Conservation (phyloP, 2,888 invertebrate species). For the Amiota communis region DNA sequence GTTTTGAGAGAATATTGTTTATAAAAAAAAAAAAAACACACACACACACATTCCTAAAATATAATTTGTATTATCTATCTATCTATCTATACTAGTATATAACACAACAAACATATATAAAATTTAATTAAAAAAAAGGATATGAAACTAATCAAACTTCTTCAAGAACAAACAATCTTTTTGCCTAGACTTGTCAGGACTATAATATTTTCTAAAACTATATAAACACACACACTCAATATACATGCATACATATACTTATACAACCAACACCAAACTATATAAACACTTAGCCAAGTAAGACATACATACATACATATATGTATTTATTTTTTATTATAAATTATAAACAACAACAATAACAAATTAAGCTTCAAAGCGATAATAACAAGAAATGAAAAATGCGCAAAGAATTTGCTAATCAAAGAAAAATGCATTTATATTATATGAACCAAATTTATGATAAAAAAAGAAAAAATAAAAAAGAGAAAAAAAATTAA, state of each 20-base stretch:
- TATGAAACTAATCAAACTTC: conserved; percentile 59
- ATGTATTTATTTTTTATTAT: conserved; percentile 31
- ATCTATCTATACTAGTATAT: background rate
- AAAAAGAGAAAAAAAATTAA: conserved; percentile 12
- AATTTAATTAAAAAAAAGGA: conserved; percentile 51
- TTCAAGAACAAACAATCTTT: conserved; percentile 50
- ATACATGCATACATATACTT: conserved; percentile 22
- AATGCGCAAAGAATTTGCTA: conserved; percentile 43
- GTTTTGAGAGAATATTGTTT: conserved; percentile 2
- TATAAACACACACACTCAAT: conserved; percentile 24
- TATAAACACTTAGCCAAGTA: conserved; percentile 34
- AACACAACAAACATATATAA: conserved; percentile 14
- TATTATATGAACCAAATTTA: conserved; percentile 40
- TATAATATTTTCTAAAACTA: conserved; percentile 53
- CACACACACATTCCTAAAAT: conserved; percentile 33
- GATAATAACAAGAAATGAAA: too few relatives aligned
- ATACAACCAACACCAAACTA: conserved; percentile 35
- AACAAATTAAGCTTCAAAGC: too few relatives aligned
- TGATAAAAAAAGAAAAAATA: conserved; percentile 34
- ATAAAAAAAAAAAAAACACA: conserved; percentile 4
- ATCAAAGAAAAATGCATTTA: conserved; percentile 43
- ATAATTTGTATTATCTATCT: conserved; percentile 17
- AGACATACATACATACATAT: conserved; percentile 5
- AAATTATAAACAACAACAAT: background rate
- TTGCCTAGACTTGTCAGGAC: conserved; percentile 15